phyloP scores from a whole-genome alignment of 2,797 vertebrate genomes.

The Poeciliopsis infans region DNA sequence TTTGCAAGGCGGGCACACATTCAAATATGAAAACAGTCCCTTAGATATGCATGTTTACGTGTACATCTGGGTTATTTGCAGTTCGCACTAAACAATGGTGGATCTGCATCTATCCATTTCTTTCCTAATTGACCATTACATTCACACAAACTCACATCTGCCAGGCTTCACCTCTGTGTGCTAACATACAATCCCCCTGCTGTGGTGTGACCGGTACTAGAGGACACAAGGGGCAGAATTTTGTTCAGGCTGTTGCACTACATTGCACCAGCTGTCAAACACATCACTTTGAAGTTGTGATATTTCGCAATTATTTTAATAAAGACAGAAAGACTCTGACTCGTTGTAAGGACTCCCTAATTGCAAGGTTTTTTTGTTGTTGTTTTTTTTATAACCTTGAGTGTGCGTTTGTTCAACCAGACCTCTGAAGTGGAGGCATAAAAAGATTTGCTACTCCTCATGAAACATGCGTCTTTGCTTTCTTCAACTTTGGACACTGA shows the following conservation, averaged over 20 bases:
- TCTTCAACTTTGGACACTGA: slow-evolving; percentile 51
- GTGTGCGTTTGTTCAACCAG: slow-evolving; percentile 20
- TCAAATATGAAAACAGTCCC: background rate
- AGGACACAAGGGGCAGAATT: slow-evolving; percentile 57
- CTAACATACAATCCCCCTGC: slow-evolving; percentile 47
- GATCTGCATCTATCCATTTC: slow-evolving; percentile 43
- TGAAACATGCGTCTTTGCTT: slow-evolving; percentile 52
- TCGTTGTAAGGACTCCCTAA: slow-evolving; percentile 5
- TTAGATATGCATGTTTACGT: slow-evolving; percentile 7
- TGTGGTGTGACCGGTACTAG: slow-evolving; percentile 16
- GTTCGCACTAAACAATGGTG: slow-evolving; percentile 48
- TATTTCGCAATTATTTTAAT: slow-evolving; percentile 35
- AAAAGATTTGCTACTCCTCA: slow-evolving; percentile 29
- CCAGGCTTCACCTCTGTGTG: slow-evolving; percentile 44
- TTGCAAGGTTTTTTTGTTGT: background rate
- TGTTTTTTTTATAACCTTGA: slow-evolving; percentile 9
- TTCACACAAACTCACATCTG: slow-evolving; percentile 32
- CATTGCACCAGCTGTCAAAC: slow-evolving; percentile 37
- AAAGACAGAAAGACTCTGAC: background rate
- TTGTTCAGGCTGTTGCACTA: slow-evolving; percentile 24
- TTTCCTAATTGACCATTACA: slow-evolving; percentile 36
- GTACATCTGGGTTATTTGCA: slow-evolving; percentile 42
- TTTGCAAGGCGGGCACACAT: background rate
- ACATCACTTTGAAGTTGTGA: slow-evolving; percentile 4
- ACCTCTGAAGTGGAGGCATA: slow-evolving; percentile 24